Evolutionary conservation across 1,140 invertebrate genomes (phyloP), one percentile per base, ranked within the genome.

Genomic region (Caenorhabditis latens): DNA sequence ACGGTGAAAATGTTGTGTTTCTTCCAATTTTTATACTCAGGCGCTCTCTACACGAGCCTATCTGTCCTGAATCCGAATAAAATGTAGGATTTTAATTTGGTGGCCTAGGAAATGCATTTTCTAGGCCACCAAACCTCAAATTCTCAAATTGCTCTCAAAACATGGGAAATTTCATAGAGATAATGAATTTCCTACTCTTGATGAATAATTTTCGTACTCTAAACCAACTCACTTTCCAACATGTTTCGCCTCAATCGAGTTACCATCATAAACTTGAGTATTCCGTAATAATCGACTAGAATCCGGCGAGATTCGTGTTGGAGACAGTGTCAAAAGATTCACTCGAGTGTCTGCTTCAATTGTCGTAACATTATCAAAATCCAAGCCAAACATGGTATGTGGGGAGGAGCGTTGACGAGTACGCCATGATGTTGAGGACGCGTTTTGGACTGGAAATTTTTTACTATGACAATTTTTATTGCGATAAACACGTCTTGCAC

Each of bases 261-360:
- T 40, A 16, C 65, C 65, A 32, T 71, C 65, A 46, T 16, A 71
- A 19, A 71, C 21, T 19, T 71, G 65, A 16, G 43, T 71, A n/a
- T 19, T 46, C 4, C 65, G 40, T 4, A 71, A 4, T 7, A 71
- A 46, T 19, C 8, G 11, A 19, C 9, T n/a, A 13, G 8, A 5
- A 46, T 71, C 65, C 7, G 9, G 0, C 4, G 14, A 9, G 7
- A 63, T 40, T 9, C 24, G 6, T 13, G 21, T 63, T 0, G 65
- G 65, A 16, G 24, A 42, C 14, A 46, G 16, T 14, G 65, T 42
- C 11, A 71, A 19, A 46, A 71, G 65, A 43, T 7, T 32, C 11
- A 71, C 65, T 71, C 19, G 9, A 32, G 65, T 71, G 3, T 71
- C 65, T 46, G 65, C 43, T 71, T 71, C 11, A 19, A 71, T 71